Evolutionary conservation across 2,888 invertebrate genomes (phyloP), one percentile per base, ranked within the genome.

Genomic region (Lysandra coridon): DNA sequence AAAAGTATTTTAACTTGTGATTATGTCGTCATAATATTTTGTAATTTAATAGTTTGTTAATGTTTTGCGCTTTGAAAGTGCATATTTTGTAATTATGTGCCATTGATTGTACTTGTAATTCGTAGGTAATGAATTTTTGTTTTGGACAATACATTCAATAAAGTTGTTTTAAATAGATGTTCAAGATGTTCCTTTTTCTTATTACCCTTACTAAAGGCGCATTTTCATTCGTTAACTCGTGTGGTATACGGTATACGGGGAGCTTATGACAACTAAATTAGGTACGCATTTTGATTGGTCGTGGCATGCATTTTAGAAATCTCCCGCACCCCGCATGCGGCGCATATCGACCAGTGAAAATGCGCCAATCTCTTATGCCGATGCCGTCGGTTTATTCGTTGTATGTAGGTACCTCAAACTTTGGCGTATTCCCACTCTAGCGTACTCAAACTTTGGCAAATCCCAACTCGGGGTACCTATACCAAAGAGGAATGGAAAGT

Each of bases 41-140:
- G 14, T 40, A 37, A 33, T 6, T 37, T 17, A 14, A 37, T 33
- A 37, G 33, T 73, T 37, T 14, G 73, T 40, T 44, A 74, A 17
- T 57, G 17, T 57, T 57, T 57, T 44, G 74, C 44, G 14, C 74
- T 74, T 74, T 44, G 17, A 74, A 74, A 74, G 74, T 44, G 74
- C 23, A 44, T 23, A 23, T 23, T 74, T 74, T 44, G 44, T 74
- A 74, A 74, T 74, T 33, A 74, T 79, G 79, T 79, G 79, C 74
- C 57, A 60, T 75, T 79, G 75, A 62, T 69, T 78, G 14, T 69
- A 37, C 2, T 37, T 37, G 14, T 69, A 37, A 37, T 37, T 37
- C 37, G 2, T 37, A 74, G 60, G 33, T 57, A 53, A 76, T 76
- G 33, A 76, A 53, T 75, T 76, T 76, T 33, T 57, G 17, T 74